Conservation (phyloP, 2,113 vertebrate species). For the Gymnocephalus cernua region DNA sequence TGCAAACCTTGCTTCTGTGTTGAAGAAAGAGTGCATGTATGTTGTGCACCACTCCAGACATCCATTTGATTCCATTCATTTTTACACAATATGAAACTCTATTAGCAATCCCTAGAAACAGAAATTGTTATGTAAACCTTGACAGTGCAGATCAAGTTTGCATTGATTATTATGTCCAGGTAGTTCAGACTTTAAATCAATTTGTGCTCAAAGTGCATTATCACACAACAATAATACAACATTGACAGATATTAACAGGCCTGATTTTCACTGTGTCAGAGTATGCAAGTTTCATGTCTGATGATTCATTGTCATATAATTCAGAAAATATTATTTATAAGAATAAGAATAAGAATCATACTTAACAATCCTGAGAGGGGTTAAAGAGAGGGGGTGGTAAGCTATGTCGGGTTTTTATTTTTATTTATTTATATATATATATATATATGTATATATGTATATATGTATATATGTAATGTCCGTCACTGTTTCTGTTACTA, state of each 20-base stretch:
- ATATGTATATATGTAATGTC: too few relatives aligned
- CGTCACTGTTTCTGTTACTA: too few relatives aligned
- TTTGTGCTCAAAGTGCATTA: not conserved
- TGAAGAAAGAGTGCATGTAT: not conserved
- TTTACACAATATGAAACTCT: not conserved
- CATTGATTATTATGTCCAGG: not conserved
- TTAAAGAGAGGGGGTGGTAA: too few relatives aligned
- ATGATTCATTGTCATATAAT: not conserved
- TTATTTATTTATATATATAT: too few relatives aligned
- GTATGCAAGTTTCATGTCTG: not conserved
- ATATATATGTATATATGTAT: too few relatives aligned
- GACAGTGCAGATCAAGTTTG: not conserved
- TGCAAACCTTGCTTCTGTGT: not conserved
- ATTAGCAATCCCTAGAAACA: not conserved
- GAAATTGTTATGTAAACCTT: not conserved
- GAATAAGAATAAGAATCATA: too few relatives aligned
- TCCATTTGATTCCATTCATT: not conserved
- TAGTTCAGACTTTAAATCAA: not conserved
- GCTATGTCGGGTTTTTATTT: too few relatives aligned
- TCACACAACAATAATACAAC: not conserved
- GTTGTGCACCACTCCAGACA: not conserved
- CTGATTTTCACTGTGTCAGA: not conserved
- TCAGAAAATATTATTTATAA: not conserved
- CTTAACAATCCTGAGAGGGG: too few relatives aligned
- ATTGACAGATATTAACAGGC: not conserved